These are phyloP conservation scores for Parnassius glacialis DNA, from an alignment of 2,888 invertebrate genomes.

Conservation along the genomic window DNA sequence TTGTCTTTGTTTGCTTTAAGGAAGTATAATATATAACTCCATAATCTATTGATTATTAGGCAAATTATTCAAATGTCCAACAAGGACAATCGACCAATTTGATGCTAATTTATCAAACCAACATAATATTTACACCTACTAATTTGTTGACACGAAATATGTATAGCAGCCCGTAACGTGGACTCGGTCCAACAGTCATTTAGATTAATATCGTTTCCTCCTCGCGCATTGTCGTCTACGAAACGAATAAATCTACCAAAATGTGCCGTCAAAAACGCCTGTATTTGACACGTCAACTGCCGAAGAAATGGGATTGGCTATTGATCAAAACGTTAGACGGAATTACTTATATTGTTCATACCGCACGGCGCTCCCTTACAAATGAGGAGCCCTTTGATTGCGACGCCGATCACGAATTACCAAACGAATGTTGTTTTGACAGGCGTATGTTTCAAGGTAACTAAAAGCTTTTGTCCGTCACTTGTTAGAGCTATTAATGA, in stretches of 20 bases:
- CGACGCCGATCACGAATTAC: background rate
- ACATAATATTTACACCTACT: conserved; percentile 25
- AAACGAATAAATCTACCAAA: conserved; percentile 53
- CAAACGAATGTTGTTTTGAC: conserved; percentile 50
- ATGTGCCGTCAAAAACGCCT: conserved; percentile 47
- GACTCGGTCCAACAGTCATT: conserved; percentile 39
- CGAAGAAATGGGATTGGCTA: conserved; percentile 55
- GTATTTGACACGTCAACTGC: conserved; percentile 58
- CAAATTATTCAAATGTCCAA: background rate
- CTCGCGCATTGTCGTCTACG: conserved; percentile 45
- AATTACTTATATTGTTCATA: conserved; percentile 73
- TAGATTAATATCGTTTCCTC: conserved; percentile 47
- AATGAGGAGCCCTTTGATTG: conserved; percentile 52
- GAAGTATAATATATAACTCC: too few species aligned
- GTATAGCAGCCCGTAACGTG: conserved; percentile 18
- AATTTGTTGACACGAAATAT: conserved; percentile 29
- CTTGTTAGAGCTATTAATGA: background rate
- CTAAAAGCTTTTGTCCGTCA: background rate
- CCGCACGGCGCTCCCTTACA: conserved; percentile 54
- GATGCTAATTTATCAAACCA: conserved; percentile 27
- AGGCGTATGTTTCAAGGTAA: conserved; percentile 30
- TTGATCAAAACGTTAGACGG: conserved; percentile 63
- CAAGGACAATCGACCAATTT: conserved; percentile 25
- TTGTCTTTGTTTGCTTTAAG: too few species aligned
- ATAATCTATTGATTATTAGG: too few species aligned